Conservation (phyloP, 1,140 invertebrate genomes). For the Cherax destructor region DNA sequence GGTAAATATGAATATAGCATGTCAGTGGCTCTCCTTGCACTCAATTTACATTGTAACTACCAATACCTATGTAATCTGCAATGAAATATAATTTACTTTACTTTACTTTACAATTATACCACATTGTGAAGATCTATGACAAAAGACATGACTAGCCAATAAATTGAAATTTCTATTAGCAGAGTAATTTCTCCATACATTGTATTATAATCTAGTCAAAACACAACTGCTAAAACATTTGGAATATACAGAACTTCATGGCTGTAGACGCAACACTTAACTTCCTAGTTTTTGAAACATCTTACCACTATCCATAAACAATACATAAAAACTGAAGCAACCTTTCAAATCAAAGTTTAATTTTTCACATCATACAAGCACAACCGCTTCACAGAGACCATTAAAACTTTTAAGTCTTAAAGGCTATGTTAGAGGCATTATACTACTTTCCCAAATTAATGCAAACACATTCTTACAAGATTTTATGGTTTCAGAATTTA, state of each 20-base stretch:
- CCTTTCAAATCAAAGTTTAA: background rate
- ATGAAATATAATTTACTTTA: no score
- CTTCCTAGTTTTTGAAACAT: background rate
- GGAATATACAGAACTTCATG: background rate
- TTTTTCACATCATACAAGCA: background rate
- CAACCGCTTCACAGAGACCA: background rate
- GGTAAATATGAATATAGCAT: background rate
- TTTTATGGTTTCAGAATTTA: background rate
- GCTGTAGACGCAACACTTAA: background rate
- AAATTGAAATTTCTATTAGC: background rate
- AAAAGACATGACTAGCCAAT: constrained; percentile 26
- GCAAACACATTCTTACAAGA: constrained; percentile 2
- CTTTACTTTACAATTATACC: background rate
- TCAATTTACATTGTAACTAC: no score
- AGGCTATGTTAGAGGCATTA: background rate
- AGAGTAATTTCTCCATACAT: background rate
- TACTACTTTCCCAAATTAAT: background rate
- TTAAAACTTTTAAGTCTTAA: background rate
- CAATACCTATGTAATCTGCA: no score
- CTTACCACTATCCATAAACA: background rate
- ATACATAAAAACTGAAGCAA: background rate
- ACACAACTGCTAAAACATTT: no score
- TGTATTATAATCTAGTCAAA: background rate
- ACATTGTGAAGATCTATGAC: constrained; percentile 15
- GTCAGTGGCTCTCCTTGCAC: no score